Evolutionary conservation across 1,140 invertebrate genomes (phyloP), one percentile per base, ranked within the genome.

Genomic region (Mycetomoellerius zeteki): DNA sequence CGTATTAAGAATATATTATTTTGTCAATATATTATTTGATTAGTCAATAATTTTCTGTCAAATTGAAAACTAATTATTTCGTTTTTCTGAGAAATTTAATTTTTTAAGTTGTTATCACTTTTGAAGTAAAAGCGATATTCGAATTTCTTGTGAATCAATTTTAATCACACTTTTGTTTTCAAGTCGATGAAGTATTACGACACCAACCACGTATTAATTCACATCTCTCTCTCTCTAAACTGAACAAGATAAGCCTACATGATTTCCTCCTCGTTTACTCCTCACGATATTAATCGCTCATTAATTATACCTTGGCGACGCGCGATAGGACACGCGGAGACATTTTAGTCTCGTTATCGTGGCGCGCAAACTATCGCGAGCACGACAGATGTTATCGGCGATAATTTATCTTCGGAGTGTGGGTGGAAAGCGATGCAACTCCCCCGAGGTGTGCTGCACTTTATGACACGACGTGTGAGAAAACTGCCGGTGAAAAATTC

Each of bases 401-500:
- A 75, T 50, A 84, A 84, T 84, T 84, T 75, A 84, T 84, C 80
- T 84, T 50, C 37, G 30, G 24, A 27, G 33, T 30, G 24, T 27
- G 80, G 69, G 54, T 0, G 52, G 24, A 33, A 71, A 71, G 47
- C 47, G 64, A 56, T 72, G 30, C 78, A 47, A 19, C 33, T 30
- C 47, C 12, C 65, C 65, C 30, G 78, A 82, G 78, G 21, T 58
- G 60, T 21, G 67, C 27, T 54, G 64, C 65, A 43, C 65, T 82
- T 82, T 30, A 72, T 72, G 78, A 72, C 8, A 30, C 10, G 65
- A 69, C 56, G 24, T 6, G 54, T 30, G 80, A 21, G 54, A 73
- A 60, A 33, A 27, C 80, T 75, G 54, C 54, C 54, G 43, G 69
- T 75, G 80, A 84, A 75, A 84, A 84, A 75, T 84, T 75, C 69